phyloP scores from a whole-genome alignment of 1,140 invertebrate species.

The Drosophila pectinifera region DNA sequence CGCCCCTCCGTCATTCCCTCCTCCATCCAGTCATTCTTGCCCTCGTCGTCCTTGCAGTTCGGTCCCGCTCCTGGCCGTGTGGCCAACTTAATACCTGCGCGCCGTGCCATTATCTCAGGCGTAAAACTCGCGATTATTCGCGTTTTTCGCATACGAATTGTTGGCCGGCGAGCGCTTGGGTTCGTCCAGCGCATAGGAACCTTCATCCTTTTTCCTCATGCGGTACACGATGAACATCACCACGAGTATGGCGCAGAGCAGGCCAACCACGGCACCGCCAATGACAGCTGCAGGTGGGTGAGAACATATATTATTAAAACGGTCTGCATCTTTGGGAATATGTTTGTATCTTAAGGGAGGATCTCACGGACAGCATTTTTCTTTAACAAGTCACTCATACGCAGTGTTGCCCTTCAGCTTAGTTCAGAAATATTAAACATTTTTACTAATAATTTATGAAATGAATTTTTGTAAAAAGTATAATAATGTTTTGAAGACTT shows the following conservation, averaged over 20 bases:
- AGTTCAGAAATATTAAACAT: not conserved
- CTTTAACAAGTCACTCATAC: not conserved
- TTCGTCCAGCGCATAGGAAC: slow-evolving; percentile 98
- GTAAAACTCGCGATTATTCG: slow-evolving; percentile 96
- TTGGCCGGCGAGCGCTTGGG: slow-evolving; percentile 96
- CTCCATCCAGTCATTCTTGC: slow-evolving; percentile 3
- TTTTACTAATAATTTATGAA: not conserved
- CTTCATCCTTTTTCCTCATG: slow-evolving; percentile 99
- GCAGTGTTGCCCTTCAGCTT: not conserved
- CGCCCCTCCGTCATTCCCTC: not conserved
- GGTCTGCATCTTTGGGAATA: too few relatives aligned
- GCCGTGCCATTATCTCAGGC: slow-evolving; percentile 90
- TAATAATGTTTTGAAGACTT: too few relatives aligned
- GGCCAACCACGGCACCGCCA: slow-evolving; percentile 98
- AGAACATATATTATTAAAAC: not conserved
- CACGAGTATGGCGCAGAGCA: slow-evolving; percentile 98
- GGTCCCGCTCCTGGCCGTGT: slow-evolving; percentile 20
- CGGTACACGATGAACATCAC: slow-evolving; percentile 99
- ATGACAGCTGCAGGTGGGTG: slow-evolving; percentile 92
- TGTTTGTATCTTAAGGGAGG: not conserved
- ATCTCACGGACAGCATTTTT: not conserved
- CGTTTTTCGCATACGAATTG: slow-evolving; percentile 95
- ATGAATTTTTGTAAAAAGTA: too few relatives aligned
- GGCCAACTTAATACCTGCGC: slow-evolving; percentile 77
- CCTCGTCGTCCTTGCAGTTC: slow-evolving; percentile 22